Evolutionary conservation across 2,113 vertebrate species (phyloP).

Genomic region (Glaucomys volans): DNA sequence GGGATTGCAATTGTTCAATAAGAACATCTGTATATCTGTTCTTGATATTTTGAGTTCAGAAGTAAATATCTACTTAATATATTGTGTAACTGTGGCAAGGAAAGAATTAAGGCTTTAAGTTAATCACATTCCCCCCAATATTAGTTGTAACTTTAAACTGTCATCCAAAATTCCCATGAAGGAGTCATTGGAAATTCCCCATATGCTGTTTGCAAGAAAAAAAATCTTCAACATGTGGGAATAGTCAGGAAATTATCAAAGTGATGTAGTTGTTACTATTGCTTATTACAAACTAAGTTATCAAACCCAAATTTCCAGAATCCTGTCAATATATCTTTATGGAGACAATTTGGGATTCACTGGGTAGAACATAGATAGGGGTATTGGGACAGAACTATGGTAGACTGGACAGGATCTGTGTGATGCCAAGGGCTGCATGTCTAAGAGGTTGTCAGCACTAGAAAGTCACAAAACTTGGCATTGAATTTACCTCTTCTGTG

Average conservation of each 20-base stretch:
- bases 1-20: background rate
- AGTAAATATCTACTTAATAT: slow-evolving; percentile 3
- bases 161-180: slow-evolving; percentile 55
- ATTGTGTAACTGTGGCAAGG: slow-evolving; percentile 10
- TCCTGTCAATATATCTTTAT: background rate
- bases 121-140: background rate
- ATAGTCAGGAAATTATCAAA: slow-evolving; percentile 23
- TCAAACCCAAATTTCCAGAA: slow-evolving; percentile 13
- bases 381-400: background rate
- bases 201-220: background rate
- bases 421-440: background rate
- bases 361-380: background rate
- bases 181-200: slow-evolving; percentile 1
- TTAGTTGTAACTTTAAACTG: background rate
- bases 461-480: background rate
- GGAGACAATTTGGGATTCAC: background rate
- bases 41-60: slow-evolving; percentile 24
- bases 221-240: background rate
- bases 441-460: background rate
- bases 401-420: accelerated
- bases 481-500: background rate
- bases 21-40: background rate
- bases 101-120: background rate
- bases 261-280: background rate
- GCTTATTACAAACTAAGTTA: background rate